Evolutionary conservation across 2,888 invertebrate genomes (phyloP), one percentile per base, ranked within the genome.

Genomic region (Macrosiphum euphorbiae): DNA sequence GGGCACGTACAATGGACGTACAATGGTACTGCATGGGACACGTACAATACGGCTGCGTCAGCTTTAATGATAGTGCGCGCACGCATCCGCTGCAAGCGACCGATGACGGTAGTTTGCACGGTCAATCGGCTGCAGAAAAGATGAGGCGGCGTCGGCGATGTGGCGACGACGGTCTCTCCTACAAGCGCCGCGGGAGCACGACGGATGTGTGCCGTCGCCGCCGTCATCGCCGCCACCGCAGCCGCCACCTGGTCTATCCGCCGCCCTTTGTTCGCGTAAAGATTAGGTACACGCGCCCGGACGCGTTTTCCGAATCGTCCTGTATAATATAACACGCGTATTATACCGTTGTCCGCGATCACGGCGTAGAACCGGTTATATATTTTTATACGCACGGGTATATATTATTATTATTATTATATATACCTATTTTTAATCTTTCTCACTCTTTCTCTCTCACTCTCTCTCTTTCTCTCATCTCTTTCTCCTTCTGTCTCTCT

Each of bases 311-410:
- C 84, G 50, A 92, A 92, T 41, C 92, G 52, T 67, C 50, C 92
- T 88, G 92, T 92, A 92, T 92, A 90, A 28, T 44, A 61, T 58
- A 55, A 50, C 41, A 78, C 90, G 35, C 50, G 55, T 58, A 91
- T 88, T 52, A 55, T 91, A 92, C 92, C 92, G 92, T 92, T 67
- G 86, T 52, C 67, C 50, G 67, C 87, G 92, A 88, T 67, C 92
- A 67, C 92, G 41, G 88, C 92, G 87, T 88, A 92, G 61, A 88
- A 92, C 92, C 92, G 92, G 92, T 92, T 92, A 92, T 92, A 47
- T 92, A 41, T 84, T n/a, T 50, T 47, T 67, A 67, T 67, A 61
- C 47, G 26, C 52, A 41, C 41, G 47, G 20, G 1, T 91, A 47
- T 86, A 84, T 44, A 55, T 16, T 88, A 52, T 88, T 55, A 85